These are phyloP conservation scores for Zaprionus ghesquierei DNA, from an alignment of 1,140 invertebrate species.

Conservation along the genomic window DNA sequence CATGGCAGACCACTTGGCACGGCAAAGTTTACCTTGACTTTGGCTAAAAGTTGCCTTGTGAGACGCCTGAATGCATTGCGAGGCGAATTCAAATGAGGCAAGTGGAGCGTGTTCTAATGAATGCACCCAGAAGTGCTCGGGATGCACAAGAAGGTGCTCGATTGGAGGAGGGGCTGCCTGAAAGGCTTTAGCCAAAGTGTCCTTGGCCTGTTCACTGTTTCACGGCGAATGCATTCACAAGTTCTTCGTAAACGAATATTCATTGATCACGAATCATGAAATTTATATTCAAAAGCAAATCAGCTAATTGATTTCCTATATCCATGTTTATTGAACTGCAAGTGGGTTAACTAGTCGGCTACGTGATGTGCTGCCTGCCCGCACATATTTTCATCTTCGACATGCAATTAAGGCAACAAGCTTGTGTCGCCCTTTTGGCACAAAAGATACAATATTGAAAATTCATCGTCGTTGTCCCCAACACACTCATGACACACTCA, in stretches of 20 bases:
- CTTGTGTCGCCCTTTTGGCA: neutral
- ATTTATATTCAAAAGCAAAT: neutral
- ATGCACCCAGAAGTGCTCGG: constrained; percentile 38
- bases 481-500: neutral
- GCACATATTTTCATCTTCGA: constrained; percentile 10
- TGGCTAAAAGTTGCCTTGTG: constrained; percentile 26
- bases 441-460: neutral
- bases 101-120: constrained; percentile 35
- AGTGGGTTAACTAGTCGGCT: constrained; percentile 9
- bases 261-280: neutral
- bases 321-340: neutral
- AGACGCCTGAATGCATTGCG: constrained; percentile 47
- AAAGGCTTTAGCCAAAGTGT: neutral
- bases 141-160: constrained; percentile 20
- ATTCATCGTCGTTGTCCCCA: neutral
- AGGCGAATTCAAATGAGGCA: constrained; percentile 49
- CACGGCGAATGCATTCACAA: neutral
- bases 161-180: neutral
- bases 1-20: constrained; percentile 19
- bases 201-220: constrained; percentile 19
- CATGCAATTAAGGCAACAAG: constrained; percentile 30
- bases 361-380: neutral
- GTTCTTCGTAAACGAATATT: neutral
- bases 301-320: neutral
- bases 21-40: constrained; percentile 41